A percentile compares a stretch with the other conserved stretches of the same genome.
phyloP scores from a whole-genome alignment of 2,797 vertebrate species.

The Poecilia wingei region DNA sequence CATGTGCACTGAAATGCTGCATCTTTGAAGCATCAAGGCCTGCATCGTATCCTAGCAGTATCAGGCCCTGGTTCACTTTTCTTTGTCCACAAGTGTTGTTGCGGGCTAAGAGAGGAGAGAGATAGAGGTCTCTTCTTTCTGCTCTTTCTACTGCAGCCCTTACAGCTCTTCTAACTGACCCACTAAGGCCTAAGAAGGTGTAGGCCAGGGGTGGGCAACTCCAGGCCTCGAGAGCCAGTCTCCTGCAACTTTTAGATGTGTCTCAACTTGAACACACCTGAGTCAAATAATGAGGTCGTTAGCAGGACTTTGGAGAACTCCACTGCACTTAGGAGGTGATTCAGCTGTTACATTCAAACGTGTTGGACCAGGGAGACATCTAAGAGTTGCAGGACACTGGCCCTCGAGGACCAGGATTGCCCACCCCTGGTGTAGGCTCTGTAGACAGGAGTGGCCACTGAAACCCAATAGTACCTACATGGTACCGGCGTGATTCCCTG shows the following conservation, averaged over 20 bases:
- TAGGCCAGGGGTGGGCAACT: too few species aligned
- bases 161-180: not conserved
- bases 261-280: too few species aligned
- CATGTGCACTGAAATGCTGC: not conserved
- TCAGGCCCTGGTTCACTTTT: not conserved
- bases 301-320: too few species aligned
- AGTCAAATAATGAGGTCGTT: too few species aligned
- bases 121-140: not conserved
- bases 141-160: not conserved
- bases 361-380: too few species aligned
- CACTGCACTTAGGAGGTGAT: too few species aligned
- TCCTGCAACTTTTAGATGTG: too few species aligned
- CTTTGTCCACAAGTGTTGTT: not conserved
- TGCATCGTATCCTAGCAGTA: not conserved
- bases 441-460: not conserved
- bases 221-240: too few species aligned
- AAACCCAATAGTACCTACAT: not conserved
- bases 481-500: not conserved
- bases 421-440: not conserved
- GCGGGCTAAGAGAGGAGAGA: not conserved
- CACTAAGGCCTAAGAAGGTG: not conserved
- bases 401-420: too few species aligned
- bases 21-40: not conserved
- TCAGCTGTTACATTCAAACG: too few species aligned
- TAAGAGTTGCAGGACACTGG: too few species aligned